Conservation (phyloP, 2,888 invertebrate genomes). For the Tromatobia lineatoria region DNA sequence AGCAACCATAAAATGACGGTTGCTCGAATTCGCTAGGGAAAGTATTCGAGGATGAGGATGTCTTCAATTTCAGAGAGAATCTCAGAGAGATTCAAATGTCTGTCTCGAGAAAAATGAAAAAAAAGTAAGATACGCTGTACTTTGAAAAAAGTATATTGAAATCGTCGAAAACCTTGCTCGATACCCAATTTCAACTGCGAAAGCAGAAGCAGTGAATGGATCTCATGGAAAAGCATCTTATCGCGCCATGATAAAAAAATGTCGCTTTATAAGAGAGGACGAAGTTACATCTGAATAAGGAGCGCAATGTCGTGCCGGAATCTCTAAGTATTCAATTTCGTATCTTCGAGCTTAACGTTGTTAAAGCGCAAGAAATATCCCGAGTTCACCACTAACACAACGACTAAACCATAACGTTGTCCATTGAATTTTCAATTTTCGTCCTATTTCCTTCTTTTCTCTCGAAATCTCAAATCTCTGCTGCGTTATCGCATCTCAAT, state of each 20-base stretch:
- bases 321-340: conserved; percentile 43
- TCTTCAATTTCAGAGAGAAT: background rate
- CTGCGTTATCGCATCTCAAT: conserved; percentile 17
- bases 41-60: background rate
- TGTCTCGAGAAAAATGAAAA: background rate
- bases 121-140: no score
- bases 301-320: background rate
- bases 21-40: background rate
- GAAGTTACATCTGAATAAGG: background rate
- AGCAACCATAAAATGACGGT: no score
- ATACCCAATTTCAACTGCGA: conserved; percentile 25
- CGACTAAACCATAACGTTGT: background rate
- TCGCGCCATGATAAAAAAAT: conserved; percentile 29
- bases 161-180: conserved; percentile 27
- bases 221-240: conserved; percentile 24
- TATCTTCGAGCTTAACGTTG: conserved; percentile 4
- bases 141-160: conserved; percentile 41
- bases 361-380: background rate
- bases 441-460: background rate
- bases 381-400: background rate
- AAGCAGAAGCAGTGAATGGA: conserved; percentile 34
- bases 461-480: background rate
- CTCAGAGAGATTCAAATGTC: conserved; percentile 19
- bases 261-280: conserved; percentile 9
- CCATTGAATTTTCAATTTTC: conserved; percentile 23